Conservation (phyloP, 2,797 vertebrate genomes). For the Esox lucius region DNA sequence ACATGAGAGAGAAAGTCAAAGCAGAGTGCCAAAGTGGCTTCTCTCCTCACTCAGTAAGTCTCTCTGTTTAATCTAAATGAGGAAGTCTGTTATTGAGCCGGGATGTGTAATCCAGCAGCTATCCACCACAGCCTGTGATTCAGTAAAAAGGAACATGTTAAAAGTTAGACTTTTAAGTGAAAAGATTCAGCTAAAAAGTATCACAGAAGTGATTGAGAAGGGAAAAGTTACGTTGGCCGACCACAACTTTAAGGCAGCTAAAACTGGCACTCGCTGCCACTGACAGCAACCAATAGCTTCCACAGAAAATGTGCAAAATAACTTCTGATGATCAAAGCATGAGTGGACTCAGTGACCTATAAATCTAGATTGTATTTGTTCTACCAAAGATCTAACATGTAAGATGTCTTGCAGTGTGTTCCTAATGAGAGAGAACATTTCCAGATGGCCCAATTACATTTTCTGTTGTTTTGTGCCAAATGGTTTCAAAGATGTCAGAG, state of each 20-base stretch:
- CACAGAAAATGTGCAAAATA: neutral
- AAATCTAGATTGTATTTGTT: neutral
- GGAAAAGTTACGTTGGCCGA: neutral
- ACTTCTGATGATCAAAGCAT: neutral
- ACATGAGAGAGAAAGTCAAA: neutral
- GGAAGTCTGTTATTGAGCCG: neutral
- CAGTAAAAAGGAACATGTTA: neutral
- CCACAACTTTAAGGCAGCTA: neutral
- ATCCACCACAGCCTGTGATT: neutral
- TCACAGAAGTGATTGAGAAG: neutral
- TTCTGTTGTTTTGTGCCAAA: neutral
- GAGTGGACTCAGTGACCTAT: neutral
- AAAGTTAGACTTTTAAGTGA: neutral
- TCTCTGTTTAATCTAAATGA: neutral
- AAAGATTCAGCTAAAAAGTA: neutral
- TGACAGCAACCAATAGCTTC: neutral
- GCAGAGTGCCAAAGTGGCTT: neutral
- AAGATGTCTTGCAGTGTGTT: neutral
- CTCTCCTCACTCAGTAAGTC: neutral
- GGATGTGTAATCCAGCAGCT: neutral
- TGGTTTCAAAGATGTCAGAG: neutral
- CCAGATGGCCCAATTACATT: neutral
- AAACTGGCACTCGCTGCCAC: neutral
- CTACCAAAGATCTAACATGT: neutral
- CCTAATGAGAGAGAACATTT: slow-evolving; percentile 1